Evolutionary conservation across 2,113 vertebrate genomes (phyloP).

Genomic region (Cebus imitator): DNA sequence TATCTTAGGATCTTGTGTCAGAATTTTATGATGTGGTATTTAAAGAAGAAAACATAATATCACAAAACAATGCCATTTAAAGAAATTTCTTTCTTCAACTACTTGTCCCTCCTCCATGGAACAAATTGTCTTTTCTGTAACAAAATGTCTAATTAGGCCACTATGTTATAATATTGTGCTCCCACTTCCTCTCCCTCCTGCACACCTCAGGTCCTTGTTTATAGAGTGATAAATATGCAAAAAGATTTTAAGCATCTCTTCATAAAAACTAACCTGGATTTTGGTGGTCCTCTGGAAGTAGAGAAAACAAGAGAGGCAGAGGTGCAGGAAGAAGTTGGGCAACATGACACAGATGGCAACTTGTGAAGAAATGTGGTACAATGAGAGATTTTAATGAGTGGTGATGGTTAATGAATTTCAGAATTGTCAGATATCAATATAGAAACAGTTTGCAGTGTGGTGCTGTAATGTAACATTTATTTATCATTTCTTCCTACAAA

Average conservation of each 20-base stretch:
- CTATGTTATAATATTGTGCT: background rate
- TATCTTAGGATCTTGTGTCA: background rate
- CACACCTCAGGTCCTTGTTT: background rate
- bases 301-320: background rate
- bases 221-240: background rate
- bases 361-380: background rate
- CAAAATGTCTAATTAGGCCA: background rate
- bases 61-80: background rate
- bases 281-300: background rate
- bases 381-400: background rate
- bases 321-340: rapidly evolving
- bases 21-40: background rate
- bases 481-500: background rate
- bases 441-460: background rate
- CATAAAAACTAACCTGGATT: background rate
- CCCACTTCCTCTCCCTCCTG: background rate
- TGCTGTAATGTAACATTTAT: background rate
- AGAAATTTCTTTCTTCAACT: background rate
- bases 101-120: background rate
- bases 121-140: background rate
- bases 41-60: background rate
- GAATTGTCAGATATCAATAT: background rate
- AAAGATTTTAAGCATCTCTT: background rate
- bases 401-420: background rate
- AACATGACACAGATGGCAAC: background rate